phyloP scores from a whole-genome alignment of 2,888 invertebrate species.

The Meandrusa payeni region DNA sequence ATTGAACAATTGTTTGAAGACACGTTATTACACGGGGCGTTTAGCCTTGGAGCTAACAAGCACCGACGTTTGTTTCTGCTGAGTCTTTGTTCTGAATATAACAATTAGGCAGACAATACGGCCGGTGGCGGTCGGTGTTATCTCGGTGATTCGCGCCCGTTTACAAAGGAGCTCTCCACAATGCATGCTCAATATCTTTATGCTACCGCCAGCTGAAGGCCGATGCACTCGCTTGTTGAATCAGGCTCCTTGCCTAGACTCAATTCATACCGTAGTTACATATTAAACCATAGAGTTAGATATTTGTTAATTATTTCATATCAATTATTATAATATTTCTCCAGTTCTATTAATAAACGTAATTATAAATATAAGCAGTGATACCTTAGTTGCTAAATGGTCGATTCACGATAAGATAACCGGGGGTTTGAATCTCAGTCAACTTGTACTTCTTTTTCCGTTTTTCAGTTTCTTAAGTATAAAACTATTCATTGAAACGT shows the following conservation, averaged over 20 bases:
- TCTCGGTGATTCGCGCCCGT: constrained; percentile 52
- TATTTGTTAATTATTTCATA: too few relatives aligned
- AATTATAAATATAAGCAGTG: too few relatives aligned
- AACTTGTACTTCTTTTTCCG: too few relatives aligned
- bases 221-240: constrained; percentile 66
- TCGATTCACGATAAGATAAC: too few relatives aligned
- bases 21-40: constrained; percentile 71
- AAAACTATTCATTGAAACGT: too few relatives aligned
- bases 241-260: constrained; percentile 50
- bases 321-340: too few relatives aligned
- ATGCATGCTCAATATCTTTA: constrained; percentile 76
- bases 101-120: constrained; percentile 72
- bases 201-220: constrained; percentile 60
- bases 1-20: constrained; percentile 71
- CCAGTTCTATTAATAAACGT: too few relatives aligned
- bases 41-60: constrained; percentile 68
- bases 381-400: too few relatives aligned
- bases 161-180: constrained; percentile 60
- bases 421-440: too few relatives aligned
- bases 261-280: constrained; percentile 39
- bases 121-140: constrained; percentile 53
- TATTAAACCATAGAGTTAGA: too few relatives aligned
- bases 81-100: constrained; percentile 69
- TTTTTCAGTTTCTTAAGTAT: too few relatives aligned
- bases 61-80: constrained; percentile 66